Base-by-base conservation (phyloP, 2,797 vertebrate species). In the Cirrhinus mrigala region DNA sequence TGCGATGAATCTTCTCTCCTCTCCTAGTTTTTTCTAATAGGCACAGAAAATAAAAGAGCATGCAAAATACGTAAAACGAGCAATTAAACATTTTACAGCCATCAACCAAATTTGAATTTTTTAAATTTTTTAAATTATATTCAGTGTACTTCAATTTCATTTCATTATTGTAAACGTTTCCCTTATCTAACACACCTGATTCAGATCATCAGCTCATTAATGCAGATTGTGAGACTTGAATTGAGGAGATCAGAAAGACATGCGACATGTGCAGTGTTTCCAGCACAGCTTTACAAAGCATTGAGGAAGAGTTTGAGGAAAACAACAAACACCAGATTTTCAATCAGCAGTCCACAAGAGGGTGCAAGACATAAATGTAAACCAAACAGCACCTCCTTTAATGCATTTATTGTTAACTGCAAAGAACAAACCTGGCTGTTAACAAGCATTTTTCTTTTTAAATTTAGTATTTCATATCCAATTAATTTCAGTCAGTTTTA, bases 21-120 rank as follows among this genome's bases (percentile, higher is more conserved):
- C 95, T 97, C 91, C 95, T 95, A 92, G 92, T 93, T 94, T 96
- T 96, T 91, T 97, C 98, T 99, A 40, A 20, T 2, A 54, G 16
- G 29, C 2, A 15, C 52, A 48, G 24, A 76, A 75, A 11, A 70
- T 37, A 60, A 56, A 48, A 64, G 48, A 84, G 29, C 37, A 4
- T 56, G 4, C 48, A n/a, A 69, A 40, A 70, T 22, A 56, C n/a
- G 29, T 46, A 50, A 79, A 79, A 79, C 5, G 3, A 20, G 58
- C 16, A 60, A 66, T 15, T 24, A 18, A 74, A 15, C 40, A n/a
- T 48, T n/a, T 46, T n/a, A 66, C 14, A 73, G 70, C 14, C 15
- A n/a, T 6, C 44, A 58, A n/a, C 20, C 22, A 10, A 22, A 58
- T 58, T 56, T 8, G 16, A 18, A 7, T 54, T 54, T 54, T 52